Evolutionary conservation across 2,888 invertebrate genomes (phyloP).

Genomic region (Erynnis tages): DNA sequence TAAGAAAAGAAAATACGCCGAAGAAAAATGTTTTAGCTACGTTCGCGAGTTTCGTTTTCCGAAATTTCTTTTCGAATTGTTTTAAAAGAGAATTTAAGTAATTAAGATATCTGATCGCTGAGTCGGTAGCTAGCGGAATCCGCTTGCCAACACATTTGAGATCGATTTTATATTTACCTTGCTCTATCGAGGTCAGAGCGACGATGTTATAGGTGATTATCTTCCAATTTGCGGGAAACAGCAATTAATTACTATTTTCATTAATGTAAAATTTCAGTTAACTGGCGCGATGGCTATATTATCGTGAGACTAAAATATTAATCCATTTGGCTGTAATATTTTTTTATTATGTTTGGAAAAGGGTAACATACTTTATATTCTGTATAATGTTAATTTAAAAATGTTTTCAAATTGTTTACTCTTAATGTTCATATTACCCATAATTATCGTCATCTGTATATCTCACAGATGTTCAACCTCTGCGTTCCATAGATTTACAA

Average conservation of each 20-base stretch:
- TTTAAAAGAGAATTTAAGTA: slow-evolving; percentile 35
- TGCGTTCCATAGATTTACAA: slow-evolving; percentile 25
- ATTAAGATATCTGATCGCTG: slow-evolving; percentile 33
- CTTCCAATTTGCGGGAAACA: background rate
- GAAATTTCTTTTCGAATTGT: slow-evolving; percentile 33
- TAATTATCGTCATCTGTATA: background rate
- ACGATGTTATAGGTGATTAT: slow-evolving; percentile 6
- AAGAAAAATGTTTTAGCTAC: slow-evolving; percentile 28
- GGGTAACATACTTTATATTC: too few species aligned
- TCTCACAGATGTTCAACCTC: background rate
- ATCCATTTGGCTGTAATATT: too few species aligned
- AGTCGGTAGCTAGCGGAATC: slow-evolving; percentile 18
- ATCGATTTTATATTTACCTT: slow-evolving; percentile 27
- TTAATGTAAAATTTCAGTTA: too few species aligned
- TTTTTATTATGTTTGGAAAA: too few species aligned
- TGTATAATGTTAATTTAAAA: too few species aligned
- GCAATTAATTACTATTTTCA: background rate
- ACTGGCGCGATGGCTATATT: too few species aligned
- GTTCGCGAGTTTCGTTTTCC: slow-evolving; percentile 21
- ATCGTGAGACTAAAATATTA: too few species aligned
- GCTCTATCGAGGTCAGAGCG: slow-evolving; percentile 14
- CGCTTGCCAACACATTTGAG: slow-evolving; percentile 29
- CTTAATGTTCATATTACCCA: too few species aligned
- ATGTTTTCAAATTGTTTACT: too few species aligned
- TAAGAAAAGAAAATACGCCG: slow-evolving; percentile 35